These are phyloP conservation scores for Diorhabda carinulata DNA, from an alignment of 1,140 invertebrate species.

Conservation along the genomic window DNA sequence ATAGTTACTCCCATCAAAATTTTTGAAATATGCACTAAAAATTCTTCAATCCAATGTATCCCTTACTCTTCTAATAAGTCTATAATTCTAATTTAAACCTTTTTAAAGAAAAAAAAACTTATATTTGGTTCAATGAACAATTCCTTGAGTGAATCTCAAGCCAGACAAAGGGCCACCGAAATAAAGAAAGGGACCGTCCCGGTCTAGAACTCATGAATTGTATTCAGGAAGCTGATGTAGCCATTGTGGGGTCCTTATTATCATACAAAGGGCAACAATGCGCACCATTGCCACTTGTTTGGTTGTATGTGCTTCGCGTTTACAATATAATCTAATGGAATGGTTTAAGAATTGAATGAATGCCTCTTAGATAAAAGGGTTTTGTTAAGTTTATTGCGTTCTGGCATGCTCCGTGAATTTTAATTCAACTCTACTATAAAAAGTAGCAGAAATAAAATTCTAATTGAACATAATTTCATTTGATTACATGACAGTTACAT, in stretches of 20 bases:
- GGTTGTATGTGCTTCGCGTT: slow-evolving; percentile 29
- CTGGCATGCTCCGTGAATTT: background rate
- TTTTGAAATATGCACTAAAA: too few species aligned
- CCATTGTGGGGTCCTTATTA: slow-evolving; percentile 30
- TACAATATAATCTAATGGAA: slow-evolving; percentile 29
- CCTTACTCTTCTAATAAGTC: background rate
- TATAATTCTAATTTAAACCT: background rate
- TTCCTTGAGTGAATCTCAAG: background rate
- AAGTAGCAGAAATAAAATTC: too few species aligned
- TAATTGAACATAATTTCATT: too few species aligned
- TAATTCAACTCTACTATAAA: background rate
- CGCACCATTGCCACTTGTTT: slow-evolving; percentile 22
- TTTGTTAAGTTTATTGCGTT: slow-evolving; percentile 6
- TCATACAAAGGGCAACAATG: slow-evolving; percentile 28
- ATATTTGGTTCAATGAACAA: slow-evolving; percentile 7
- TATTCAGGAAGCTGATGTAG: slow-evolving; percentile 25
- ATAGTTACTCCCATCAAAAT: too few species aligned
- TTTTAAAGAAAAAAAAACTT: background rate
- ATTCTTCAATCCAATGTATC: background rate
- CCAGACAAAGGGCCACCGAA: slow-evolving; percentile 17
- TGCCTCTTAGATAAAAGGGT: slow-evolving; percentile 7
- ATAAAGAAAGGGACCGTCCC: slow-evolving; percentile 4
- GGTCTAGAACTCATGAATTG: slow-evolving; percentile 28
- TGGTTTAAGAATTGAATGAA: slow-evolving; percentile 10
- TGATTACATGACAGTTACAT: too few species aligned